phyloP scores from a whole-genome alignment of 2,113 vertebrate species.

The Pheucticus melanocephalus region DNA sequence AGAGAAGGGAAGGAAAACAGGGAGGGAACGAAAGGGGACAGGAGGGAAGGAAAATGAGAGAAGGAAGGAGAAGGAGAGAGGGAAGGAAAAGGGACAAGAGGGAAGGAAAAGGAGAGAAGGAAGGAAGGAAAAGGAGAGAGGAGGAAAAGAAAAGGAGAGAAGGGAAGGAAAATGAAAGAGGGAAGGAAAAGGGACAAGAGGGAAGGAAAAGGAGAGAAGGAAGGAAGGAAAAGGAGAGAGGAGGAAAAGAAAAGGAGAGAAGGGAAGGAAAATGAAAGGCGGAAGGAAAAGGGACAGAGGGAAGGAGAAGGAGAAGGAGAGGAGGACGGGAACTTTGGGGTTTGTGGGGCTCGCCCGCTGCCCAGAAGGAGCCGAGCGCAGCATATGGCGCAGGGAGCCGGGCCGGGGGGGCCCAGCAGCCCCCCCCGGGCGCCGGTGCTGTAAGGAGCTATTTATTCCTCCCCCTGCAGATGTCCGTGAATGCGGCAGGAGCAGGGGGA shows the following conservation, averaged over 20 bases:
- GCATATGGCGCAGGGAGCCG: slow-evolving; percentile 71
- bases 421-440: slow-evolving; percentile 55
- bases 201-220: accelerated
- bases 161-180: no score
- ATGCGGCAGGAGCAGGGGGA: slow-evolving; percentile 80
- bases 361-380: neutral
- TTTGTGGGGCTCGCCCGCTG: neutral
- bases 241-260: neutral
- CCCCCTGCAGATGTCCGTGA: slow-evolving; percentile 92
- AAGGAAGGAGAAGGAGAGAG: neutral
- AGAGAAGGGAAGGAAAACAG: neutral
- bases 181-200: accelerated
- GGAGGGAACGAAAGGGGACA: no score
- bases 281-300: no score
- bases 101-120: no score
- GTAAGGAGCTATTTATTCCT: slow-evolving; percentile 69
- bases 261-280: accelerated
- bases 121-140: accelerated
- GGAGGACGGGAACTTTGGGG: neutral
- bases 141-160: no score
- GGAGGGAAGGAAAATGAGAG: no score
- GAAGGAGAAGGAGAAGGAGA: neutral
- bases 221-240: no score
- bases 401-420: neutral
- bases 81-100: neutral